Base-by-base conservation (phyloP, 1,140 invertebrate genomes). In the Drosophila littoralis region DNA sequence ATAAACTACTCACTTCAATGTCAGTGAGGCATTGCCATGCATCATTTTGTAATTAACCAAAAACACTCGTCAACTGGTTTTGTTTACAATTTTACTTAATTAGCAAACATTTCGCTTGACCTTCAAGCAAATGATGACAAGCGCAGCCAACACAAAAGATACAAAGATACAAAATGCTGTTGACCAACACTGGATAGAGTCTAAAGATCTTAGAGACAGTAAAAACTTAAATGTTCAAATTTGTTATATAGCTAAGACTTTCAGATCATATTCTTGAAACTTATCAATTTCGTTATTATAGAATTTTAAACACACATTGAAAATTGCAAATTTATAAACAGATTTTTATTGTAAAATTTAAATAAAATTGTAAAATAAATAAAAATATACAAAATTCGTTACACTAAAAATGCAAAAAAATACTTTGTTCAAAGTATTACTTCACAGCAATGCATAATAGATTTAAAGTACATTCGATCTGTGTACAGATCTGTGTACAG, bases 51-150 rank as follows among this genome's bases (percentile, higher is more conserved):
- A 59, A 59, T 59, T 59, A 59, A 35, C 42, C 22, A 28, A 33
- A 45, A 59, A 46, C 57, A 46, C 13, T 59, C 22, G 12, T 5
- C 28, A 59, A 59, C 57, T 46, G n/a, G 57, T 46, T 46, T 59
- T 59, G 57, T 46, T 59, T 59, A 46, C 42, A 59, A 59, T 46
- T 59, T 59, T 46, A 59, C 57, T 46, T 59, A 59, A 59, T 59
- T 59, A 59, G 57, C 57, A 4, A 46, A 43, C 32, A 35, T 8
- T 36, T 46, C 22, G 32, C 13, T 13, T 35, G 57, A 22, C 57
- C 43, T 59, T 59, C 22, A 43, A 59, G 32, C 42, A 42, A 22
- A 40, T 22, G 54, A 57, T 45, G 55, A 43, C 28, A n/a, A 32
- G 32, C n/a, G 8, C 57, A 45, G 33, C n/a, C 28, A 46, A 45